phyloP scores from a whole-genome alignment of 2,888 invertebrate genomes.

The Hirtodrosophila alboralis region DNA sequence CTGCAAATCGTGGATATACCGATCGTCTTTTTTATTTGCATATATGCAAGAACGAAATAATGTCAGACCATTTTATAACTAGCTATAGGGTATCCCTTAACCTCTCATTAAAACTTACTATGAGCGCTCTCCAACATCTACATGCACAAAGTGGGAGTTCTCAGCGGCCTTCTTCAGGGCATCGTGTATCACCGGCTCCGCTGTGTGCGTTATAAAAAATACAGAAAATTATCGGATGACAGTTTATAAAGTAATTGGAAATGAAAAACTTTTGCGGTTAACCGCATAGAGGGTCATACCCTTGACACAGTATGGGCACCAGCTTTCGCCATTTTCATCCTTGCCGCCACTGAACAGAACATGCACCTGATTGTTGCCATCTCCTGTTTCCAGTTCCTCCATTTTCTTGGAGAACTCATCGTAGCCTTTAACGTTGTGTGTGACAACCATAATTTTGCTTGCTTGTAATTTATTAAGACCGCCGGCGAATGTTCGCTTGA shows the following conservation, averaged over 20 bases:
- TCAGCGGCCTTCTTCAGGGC: constrained; percentile 87
- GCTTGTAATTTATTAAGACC: constrained; percentile 31
- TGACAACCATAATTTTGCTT: constrained; percentile 81
- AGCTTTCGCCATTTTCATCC: constrained; percentile 88
- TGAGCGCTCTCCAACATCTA: constrained; percentile 90
- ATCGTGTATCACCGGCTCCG: constrained; percentile 90
- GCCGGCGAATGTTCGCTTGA: constrained; percentile 59
- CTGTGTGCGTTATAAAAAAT: constrained; percentile 84
- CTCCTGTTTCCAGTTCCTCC: constrained; percentile 78
- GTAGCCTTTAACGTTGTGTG: constrained; percentile 84
- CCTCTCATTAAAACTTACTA: constrained; percentile 86
- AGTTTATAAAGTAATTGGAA: constrained; percentile 22
- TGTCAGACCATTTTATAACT: too few relatives aligned
- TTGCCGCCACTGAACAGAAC: constrained; percentile 84
- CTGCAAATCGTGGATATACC: too few relatives aligned
- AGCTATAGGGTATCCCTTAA: too few relatives aligned
- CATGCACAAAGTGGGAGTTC: constrained; percentile 89
- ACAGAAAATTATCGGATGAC: background rate
- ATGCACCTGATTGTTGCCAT: constrained; percentile 80
- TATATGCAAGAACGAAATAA: too few relatives aligned
- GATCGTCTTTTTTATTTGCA: too few relatives aligned
- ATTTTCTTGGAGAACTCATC: constrained; percentile 84
- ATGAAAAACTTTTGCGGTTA: constrained; percentile 23
- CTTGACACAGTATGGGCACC: constrained; percentile 95
- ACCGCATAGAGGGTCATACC: constrained; percentile 85